Conservation (phyloP, 2,797 vertebrate genomes). For the Sebastes hubbsi region DNA sequence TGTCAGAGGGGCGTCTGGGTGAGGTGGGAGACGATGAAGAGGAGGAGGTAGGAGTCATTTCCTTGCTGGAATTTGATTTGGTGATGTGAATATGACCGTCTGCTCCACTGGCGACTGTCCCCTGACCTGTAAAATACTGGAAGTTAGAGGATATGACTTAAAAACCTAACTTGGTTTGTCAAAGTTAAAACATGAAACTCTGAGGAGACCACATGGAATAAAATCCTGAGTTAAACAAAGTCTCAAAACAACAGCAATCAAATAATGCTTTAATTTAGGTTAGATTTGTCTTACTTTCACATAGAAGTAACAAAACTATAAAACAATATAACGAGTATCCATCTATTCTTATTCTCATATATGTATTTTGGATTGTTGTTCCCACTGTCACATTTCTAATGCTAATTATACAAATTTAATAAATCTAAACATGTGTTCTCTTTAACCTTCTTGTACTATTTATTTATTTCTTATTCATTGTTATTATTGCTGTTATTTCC, state of each 20-base stretch:
- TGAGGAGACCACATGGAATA: not conserved
- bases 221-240: not conserved
- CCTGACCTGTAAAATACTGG: constrained; percentile 78
- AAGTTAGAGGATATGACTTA: constrained; percentile 75
- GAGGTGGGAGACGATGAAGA: constrained; percentile 39
- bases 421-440: too few species aligned
- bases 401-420: too few species aligned
- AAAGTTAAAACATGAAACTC: not conserved
- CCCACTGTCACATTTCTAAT: too few species aligned
- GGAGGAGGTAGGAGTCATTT: constrained; percentile 24
- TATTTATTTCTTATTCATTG: too few species aligned
- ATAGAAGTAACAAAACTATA: too few species aligned
- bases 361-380: too few species aligned
- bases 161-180: constrained; percentile 37
- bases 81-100: constrained; percentile 32
- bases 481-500: too few species aligned
- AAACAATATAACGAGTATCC: too few species aligned
- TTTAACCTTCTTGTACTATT: too few species aligned
- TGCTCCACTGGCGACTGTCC: constrained; percentile 18
- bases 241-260: not conserved
- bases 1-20: constrained; percentile 42
- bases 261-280: not conserved
- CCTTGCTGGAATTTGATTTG: constrained; percentile 47
- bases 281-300: too few species aligned
- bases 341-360: too few species aligned